phyloP scores from a whole-genome alignment of 2,888 invertebrate species.

The Caenorhabditis sp. region DNA sequence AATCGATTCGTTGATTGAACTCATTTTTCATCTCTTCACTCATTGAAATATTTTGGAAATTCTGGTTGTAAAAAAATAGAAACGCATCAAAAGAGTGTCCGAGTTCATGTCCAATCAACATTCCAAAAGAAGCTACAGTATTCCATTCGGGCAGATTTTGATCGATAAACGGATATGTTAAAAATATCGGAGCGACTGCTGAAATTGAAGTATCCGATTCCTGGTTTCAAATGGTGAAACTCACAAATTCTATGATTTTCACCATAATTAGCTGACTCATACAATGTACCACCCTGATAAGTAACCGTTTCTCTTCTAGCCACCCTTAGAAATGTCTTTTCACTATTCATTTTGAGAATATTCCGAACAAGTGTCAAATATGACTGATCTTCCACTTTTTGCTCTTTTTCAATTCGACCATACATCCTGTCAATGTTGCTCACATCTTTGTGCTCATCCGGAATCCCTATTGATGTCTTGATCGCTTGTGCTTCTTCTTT shows the following conservation, averaged over 20 bases:
- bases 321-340: background rate
- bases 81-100: constrained; percentile 23
- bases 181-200: background rate
- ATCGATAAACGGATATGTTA: constrained; percentile 8
- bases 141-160: constrained; percentile 1
- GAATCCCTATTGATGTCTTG: background rate
- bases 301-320: background rate
- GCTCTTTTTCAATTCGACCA: background rate
- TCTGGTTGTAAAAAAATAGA: background rate
- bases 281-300: background rate
- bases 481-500: background rate
- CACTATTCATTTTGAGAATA: background rate
- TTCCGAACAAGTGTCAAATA: constrained; percentile 2
- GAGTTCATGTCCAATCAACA: constrained; percentile 15
- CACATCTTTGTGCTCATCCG: background rate
- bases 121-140: constrained; percentile 7
- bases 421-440: background rate
- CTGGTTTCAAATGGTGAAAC: background rate
- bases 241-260: background rate
- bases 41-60: background rate
- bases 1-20: background rate
- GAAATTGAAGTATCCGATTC: background rate
- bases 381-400: background rate
- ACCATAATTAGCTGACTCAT: background rate
- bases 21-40: background rate